Evolutionary conservation across 2,888 invertebrate genomes (phyloP).

Genomic region (Cephus runcator): DNA sequence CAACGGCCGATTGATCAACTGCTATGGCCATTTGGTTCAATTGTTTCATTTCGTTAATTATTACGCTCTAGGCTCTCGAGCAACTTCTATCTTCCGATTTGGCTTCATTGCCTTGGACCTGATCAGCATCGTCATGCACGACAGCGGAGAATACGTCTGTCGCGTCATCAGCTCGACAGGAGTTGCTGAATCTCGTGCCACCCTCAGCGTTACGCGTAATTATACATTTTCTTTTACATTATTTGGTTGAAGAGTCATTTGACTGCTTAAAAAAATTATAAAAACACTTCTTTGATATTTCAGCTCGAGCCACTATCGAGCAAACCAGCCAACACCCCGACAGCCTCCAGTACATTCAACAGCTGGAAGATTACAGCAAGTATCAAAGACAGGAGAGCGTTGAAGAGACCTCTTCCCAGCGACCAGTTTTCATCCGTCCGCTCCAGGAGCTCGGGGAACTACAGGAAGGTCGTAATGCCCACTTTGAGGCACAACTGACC

Average conservation of each 20-base stretch:
- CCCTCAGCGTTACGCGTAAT: slow-evolving; percentile 77
- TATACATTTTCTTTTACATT: slow-evolving; percentile 10
- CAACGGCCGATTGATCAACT: slow-evolving; percentile 1
- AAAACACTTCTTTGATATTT: slow-evolving; percentile 11
- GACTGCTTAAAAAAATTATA: neutral
- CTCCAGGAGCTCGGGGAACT: slow-evolving; percentile 87
- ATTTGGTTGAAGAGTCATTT: neutral
- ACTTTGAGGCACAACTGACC: slow-evolving; percentile 92
- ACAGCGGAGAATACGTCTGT: slow-evolving; percentile 92
- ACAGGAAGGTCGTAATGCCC: slow-evolving; percentile 90
- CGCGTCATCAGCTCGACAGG: slow-evolving; percentile 89
- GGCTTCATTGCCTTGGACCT: slow-evolving; percentile 96
- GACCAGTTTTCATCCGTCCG: slow-evolving; percentile 89
- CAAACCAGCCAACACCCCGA: slow-evolving; percentile 91
- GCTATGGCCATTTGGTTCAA: slow-evolving; percentile 1
- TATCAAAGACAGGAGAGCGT: slow-evolving; percentile 87
- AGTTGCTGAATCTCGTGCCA: slow-evolving; percentile 85
- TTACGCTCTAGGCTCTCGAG: slow-evolving; percentile 83
- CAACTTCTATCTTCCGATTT: slow-evolving; percentile 95
- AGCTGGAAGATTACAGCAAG: slow-evolving; percentile 89
- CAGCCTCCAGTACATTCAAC: slow-evolving; percentile 89
- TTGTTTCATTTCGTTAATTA: neutral
- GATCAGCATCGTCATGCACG: slow-evolving; percentile 84
- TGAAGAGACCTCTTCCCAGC: slow-evolving; percentile 83
- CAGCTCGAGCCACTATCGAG: slow-evolving; percentile 84